A percentile compares a stretch with the other conserved stretches of the same genome.
These are phyloP conservation scores for Saccostrea cuccullata DNA, from an alignment of 1,140 invertebrate species.

Conservation along the genomic window DNA sequence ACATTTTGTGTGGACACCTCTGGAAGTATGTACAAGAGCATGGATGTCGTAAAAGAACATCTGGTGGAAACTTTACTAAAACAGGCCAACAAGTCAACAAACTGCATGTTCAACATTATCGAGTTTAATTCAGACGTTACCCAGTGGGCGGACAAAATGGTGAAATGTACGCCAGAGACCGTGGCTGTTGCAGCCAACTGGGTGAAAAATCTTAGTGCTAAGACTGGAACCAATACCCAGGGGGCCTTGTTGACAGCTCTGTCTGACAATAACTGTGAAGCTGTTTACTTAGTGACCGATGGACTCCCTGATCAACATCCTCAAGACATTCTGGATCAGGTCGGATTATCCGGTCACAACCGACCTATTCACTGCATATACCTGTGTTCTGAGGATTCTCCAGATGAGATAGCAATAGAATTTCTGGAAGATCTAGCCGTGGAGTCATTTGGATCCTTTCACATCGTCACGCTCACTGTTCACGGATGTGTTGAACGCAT, in stretches of 20 bases:
- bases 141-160: constrained; percentile 78
- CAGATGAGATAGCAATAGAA: constrained; percentile 72
- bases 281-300: constrained; percentile 78
- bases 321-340: constrained; percentile 74
- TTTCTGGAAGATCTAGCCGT: constrained; percentile 77
- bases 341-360: constrained; percentile 62
- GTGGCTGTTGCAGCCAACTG: constrained; percentile 75
- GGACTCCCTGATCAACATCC: constrained; percentile 77
- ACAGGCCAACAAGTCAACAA: constrained; percentile 64
- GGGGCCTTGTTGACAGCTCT: constrained; percentile 76
- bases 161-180: constrained; percentile 76
- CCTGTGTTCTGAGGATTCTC: constrained; percentile 66
- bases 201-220: constrained; percentile 74
- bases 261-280: constrained; percentile 70
- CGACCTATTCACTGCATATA: constrained; percentile 77
- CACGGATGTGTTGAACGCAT: constrained; percentile 75
- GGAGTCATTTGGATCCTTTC: constrained; percentile 77
- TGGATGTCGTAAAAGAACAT: constrained; percentile 77
- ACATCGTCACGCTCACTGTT: constrained; percentile 71
- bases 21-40: constrained; percentile 76
- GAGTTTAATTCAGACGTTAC: constrained; percentile 77
- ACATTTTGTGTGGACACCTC: constrained; percentile 78
- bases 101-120: constrained; percentile 75
- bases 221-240: constrained; percentile 78
- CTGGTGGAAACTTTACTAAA: constrained; percentile 74